Evolutionary conservation across 2,888 invertebrate genomes (phyloP), one percentile per base, ranked within the genome.

Genomic region (Ophion slaviceki): DNA sequence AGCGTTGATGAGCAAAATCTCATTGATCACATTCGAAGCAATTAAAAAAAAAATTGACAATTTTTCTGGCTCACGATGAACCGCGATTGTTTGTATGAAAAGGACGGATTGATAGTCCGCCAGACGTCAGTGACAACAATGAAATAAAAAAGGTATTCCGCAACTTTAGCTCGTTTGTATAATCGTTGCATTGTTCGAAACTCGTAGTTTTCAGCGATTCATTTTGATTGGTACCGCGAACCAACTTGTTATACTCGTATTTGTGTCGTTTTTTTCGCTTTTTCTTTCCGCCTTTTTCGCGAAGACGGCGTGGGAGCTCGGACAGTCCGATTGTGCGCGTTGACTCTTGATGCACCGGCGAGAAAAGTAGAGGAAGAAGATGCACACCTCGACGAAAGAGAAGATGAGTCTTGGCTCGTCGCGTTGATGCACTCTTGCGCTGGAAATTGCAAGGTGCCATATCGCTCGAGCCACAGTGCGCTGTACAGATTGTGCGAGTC

Each of bases 371-470:
- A 67, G 59, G 59, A 47, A 67, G 67, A 74, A 53, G 32, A 76
- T 32, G 53, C 32, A n/a, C 17, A 28, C 20, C 10, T 47, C 14
- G 14, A 2, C 10, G 47, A 62, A 74, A 57, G n/a, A 62, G 76
- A 32, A 66, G 53, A 76, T 66, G 76, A 66, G 47, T 76, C 64
- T 76, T 64, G 6, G 53, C 61, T 28, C 62, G n/a, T 68, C 4
- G 40, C 45, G 76, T 76, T 53, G 76, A 76, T 32, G 28, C n/a
- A 17, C 62, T 62, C 62, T 40, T 24, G 20, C 36, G 57, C 45
- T 78, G 45, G 14, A 78, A 59, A 68, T 28, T 59, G 36, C 59
- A 85, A 87, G 86, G 85, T 86, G 85, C 83, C 53, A 81, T 86
- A 85, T 79, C 87, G 83, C 78, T 61, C 78, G 72, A 72, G 77